Base-by-base conservation (phyloP, 1,140 invertebrate species). In the Delia radicum region DNA sequence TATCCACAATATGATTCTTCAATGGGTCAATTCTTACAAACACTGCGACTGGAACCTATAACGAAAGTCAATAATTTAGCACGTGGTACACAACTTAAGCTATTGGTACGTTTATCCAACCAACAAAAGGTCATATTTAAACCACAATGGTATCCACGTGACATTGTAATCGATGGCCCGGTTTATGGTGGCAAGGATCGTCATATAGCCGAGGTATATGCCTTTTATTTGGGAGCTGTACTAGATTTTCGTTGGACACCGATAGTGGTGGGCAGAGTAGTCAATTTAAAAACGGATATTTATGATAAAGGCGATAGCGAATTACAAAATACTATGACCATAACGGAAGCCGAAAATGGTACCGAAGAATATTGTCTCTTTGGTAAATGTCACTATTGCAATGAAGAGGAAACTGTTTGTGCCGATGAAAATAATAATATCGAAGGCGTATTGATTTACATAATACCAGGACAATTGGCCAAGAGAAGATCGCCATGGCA, bases 121-220 rank as follows among this genome's bases (percentile, higher is more conserved):
- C 91, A 92, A 29, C 91, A 96, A 80, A 92, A 91, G 86, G 91
- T 92, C 21, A 89, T 95, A 55, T 98, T 98, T 81, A 98, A 98
- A 87, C 96, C 96, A 27, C 93, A 93, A 84, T 95, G 96, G 91
- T 98, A 96, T 87, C 83, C 89, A 7, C 88, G 93, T 81, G 90
- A 92, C 75, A 88, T 92, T 80, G 85, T 96, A 6, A 91, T 98
- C 65, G 88, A 91, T 78, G 96, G 94, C 2, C 88, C 90, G 42
- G 93, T 96, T 10, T 97, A 96, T 88, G 90, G 91, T 63, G 96
- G 96, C 18, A 94, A 93, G 86, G 96, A 98, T 86, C 88, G 96
- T 12, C 95, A 97, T 82, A 94, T 94, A 87, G 95, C 94, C n/a
- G 96, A 98, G 90, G 93, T 98, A n/a, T 92, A 94, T 79, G 94